A percentile compares a stretch with the other conserved stretches of the same genome.
Conservation (phyloP, 2,797 vertebrate species). For the Argentina silus region DNA sequence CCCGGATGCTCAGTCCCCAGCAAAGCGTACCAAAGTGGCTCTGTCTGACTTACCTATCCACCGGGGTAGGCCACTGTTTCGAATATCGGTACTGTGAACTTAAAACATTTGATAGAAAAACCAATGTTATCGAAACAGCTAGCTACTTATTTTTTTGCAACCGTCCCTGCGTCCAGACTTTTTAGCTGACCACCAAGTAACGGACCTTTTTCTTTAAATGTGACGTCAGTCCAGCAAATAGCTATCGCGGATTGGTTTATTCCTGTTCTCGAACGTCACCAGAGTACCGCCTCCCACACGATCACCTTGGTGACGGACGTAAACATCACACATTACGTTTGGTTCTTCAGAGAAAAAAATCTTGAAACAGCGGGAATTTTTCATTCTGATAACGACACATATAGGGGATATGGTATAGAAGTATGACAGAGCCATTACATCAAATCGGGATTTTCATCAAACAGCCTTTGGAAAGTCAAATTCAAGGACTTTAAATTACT, state of each 20-base stretch:
- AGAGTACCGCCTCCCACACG: conserved; percentile 55
- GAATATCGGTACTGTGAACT: neutral
- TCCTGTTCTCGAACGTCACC: conserved; percentile 53
- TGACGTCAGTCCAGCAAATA: conserved; percentile 70
- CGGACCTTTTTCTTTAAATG: conserved; percentile 74
- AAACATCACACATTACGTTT: conserved; percentile 67
- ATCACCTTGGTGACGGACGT: conserved; percentile 73
- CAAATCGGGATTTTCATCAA: no score
- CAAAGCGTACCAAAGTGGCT: conserved; percentile 46
- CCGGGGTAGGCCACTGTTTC: conserved; percentile 6
- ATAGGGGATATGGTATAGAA: no score
- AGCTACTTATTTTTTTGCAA: neutral
- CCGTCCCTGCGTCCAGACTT: conserved; percentile 54
- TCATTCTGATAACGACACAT: no score
- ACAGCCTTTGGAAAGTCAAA: no score
- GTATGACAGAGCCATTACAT: no score
- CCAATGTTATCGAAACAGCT: neutral
- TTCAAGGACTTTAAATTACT: no score
- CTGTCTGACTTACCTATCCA: neutral
- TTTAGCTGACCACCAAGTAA: conserved; percentile 59
- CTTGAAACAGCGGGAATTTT: no score
- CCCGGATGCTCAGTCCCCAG: conserved; percentile 30
- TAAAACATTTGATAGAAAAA: neutral
- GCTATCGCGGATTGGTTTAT: conserved; percentile 63
- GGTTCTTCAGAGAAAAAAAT: conserved; percentile 40